phyloP scores from a whole-genome alignment of 2,797 vertebrate species.

The Halcyon leucocephala region DNA sequence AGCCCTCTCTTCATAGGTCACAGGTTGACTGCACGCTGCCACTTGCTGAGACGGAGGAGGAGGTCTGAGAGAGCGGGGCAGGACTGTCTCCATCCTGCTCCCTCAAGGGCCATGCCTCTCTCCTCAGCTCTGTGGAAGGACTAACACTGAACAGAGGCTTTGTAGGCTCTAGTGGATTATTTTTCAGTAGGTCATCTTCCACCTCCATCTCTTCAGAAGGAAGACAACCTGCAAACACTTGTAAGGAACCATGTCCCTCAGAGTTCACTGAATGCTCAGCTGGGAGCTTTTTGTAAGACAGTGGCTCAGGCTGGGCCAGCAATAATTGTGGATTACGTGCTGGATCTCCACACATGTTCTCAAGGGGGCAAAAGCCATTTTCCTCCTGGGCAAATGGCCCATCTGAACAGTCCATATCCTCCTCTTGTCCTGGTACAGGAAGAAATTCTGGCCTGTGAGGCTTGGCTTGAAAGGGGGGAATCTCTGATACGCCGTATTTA shows the following conservation, averaged over 20 bases:
- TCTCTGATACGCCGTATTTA: slow-evolving; percentile 90
- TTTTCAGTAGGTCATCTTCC: slow-evolving; percentile 78
- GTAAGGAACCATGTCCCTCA: slow-evolving; percentile 28
- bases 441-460: slow-evolving; percentile 48
- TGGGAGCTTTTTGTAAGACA: slow-evolving; percentile 36
- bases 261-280: slow-evolving; percentile 41
- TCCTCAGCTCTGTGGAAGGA: slow-evolving; percentile 19
- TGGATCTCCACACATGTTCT: background rate
- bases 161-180: slow-evolving; percentile 41
- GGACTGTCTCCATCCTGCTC: slow-evolving; percentile 55
- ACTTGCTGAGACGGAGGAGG: slow-evolving; percentile 68
- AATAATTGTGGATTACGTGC: background rate
- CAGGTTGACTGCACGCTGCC: slow-evolving; percentile 71
- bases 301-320: background rate
- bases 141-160: slow-evolving; percentile 60
- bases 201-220: slow-evolving; percentile 84
- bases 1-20: slow-evolving; percentile 69
- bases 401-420: slow-evolving; percentile 91
- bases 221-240: slow-evolving; percentile 29
- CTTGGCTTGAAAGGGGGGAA: slow-evolving; percentile 88
- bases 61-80: slow-evolving; percentile 63
- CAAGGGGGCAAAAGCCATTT: slow-evolving; percentile 73
- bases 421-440: slow-evolving; percentile 71
- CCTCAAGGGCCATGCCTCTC: slow-evolving; percentile 45
- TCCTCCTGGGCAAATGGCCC: slow-evolving; percentile 78